phyloP scores from a whole-genome alignment of 2,797 vertebrate genomes.

The Taeniopygia guttata region DNA sequence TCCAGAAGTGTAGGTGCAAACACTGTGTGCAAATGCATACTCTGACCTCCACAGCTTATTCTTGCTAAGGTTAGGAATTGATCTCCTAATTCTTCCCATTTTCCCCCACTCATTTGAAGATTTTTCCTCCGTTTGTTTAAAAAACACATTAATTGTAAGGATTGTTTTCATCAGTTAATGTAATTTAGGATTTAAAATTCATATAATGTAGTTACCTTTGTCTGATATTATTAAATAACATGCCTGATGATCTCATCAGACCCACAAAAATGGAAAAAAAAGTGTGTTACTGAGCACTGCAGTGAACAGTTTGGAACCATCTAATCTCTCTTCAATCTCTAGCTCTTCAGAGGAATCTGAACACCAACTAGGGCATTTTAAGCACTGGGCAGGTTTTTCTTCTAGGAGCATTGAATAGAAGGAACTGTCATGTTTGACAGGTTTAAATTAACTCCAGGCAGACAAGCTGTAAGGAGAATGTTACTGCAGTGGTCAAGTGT shows the following conservation, averaged over 20 bases:
- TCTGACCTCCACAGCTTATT: background rate
- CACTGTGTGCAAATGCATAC: background rate
- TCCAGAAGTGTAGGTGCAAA: background rate
- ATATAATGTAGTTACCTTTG: too few species aligned
- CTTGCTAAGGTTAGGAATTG: background rate
- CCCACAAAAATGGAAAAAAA: background rate
- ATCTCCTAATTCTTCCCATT: background rate
- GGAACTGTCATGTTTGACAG: background rate
- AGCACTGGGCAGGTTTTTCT: background rate
- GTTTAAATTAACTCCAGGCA: background rate
- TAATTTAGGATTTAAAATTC: slow-evolving; percentile 17
- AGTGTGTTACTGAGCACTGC: background rate
- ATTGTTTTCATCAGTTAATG: background rate
- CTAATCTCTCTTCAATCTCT: background rate
- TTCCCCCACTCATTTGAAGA: background rate
- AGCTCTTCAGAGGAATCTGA: background rate
- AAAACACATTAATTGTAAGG: slow-evolving; percentile 20
- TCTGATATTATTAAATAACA: background rate
- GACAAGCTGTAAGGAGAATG: too few species aligned
- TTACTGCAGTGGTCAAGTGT: fast-evolving
- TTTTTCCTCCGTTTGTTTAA: background rate
- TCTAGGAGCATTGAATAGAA: background rate
- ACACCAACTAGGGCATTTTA: background rate
- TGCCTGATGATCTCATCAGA: background rate
- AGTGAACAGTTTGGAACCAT: background rate